These are phyloP conservation scores for Rhynchopsitta pachyrhyncha DNA, from an alignment of 2,113 vertebrate species.

Conservation along the genomic window DNA sequence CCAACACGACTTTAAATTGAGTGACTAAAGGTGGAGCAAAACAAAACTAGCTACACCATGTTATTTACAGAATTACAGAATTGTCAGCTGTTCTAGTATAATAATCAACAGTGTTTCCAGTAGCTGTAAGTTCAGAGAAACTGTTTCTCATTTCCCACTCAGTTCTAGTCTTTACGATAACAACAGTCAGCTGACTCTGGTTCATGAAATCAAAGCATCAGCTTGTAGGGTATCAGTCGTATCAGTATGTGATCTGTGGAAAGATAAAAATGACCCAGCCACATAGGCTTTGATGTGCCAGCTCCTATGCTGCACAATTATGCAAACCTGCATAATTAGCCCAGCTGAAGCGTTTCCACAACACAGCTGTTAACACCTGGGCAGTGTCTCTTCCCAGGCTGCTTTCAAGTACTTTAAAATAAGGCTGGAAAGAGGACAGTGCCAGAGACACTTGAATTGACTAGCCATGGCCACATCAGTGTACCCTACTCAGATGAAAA, in stretches of 20 bases:
- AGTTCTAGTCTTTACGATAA: not conserved
- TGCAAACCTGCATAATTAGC: not conserved
- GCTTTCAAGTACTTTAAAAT: not conserved
- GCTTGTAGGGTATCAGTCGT: not conserved
- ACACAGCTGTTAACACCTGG: not conserved
- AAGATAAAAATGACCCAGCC: not conserved
- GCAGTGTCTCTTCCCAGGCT: not conserved
- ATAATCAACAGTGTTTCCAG: not conserved
- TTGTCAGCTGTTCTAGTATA: not conserved
- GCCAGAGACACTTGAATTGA: not conserved
- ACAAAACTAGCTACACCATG: not conserved
- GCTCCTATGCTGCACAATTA: not conserved
- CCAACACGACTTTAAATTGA: not conserved
- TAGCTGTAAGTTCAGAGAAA: not conserved
- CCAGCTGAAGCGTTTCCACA: not conserved
- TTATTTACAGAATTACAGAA: conserved; percentile 2
- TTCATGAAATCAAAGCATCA: not conserved
- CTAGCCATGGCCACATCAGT: not conserved
- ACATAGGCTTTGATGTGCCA: not conserved
- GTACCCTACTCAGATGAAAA: not conserved
- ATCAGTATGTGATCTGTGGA: not conserved
- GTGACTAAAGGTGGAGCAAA: not conserved
- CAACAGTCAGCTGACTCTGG: not conserved
- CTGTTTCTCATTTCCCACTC: not conserved
- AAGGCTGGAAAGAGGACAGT: not conserved